Percentiles rank a stretch among this genome's conserved stretches.
Conservation (phyloP, 2,797 vertebrate species). For the Pseudochirops cupreus region DNA sequence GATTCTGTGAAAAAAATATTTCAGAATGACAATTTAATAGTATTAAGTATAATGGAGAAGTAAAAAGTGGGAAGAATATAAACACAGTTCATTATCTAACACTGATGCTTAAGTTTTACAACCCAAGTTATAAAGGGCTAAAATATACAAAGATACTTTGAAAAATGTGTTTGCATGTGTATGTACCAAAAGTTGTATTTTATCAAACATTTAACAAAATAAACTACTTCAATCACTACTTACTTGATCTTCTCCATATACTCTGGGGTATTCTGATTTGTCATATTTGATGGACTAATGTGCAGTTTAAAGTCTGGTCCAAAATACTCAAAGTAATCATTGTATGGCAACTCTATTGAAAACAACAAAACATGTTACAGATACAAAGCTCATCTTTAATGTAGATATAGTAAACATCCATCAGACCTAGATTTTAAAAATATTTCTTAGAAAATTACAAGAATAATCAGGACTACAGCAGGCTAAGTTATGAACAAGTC, state of each 20-base stretch:
- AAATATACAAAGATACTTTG: neutral
- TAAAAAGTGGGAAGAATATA: neutral
- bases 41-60: neutral
- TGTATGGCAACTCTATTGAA: constrained; percentile 92
- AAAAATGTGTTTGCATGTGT: neutral
- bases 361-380: constrained; percentile 61
- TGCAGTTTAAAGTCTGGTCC: constrained; percentile 96
- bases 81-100: neutral
- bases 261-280: constrained; percentile 95
- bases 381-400: constrained; percentile 41
- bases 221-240: constrained; percentile 73
- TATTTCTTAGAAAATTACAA: neutral
- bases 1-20: neutral
- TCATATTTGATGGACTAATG: constrained; percentile 97
- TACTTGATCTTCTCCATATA: constrained; percentile 98
- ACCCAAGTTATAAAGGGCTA: neutral
- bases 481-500: neutral
- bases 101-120: neutral
- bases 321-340: constrained; percentile 98
- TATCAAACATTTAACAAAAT: constrained; percentile 22
- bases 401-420: neutral
- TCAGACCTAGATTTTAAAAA: constrained; percentile 11
- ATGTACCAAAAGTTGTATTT: neutral
- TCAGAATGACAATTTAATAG: neutral
- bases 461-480: neutral